Evolutionary conservation across 2,888 invertebrate genomes (phyloP), one percentile per base, ranked within the genome.

Genomic region (Diogma glabrata): DNA sequence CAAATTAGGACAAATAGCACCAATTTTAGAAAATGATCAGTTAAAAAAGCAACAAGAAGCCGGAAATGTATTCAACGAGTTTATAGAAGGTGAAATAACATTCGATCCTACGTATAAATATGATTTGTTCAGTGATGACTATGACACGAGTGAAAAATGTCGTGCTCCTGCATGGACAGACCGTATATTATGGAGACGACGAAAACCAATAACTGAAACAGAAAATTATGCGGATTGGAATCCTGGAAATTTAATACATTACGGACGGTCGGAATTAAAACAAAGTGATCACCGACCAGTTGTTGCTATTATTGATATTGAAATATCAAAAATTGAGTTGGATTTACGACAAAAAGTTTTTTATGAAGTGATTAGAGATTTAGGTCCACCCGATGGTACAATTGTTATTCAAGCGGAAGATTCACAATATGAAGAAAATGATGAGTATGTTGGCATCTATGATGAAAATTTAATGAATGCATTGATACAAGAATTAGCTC

Each of bases 101-200:
- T 99, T 99, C 67, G 80, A 89, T 12, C 99, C 99, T 1, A 99
- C 99, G 0, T 99, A 99, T 69, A 99, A 99, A 67, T 99, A 99
- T 66, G 99, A 99, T 73, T 73, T 96, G 51, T 97, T 97, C 67
- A 95, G 94, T 61, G 94, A 97, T 67, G 96, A 97, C 70, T 99
- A 96, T 66, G 99, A 99, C 67, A 97, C 99, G 0, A 96, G 96
- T 64, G 99, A 99, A 67, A 99, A 99, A 71, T 84, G 86, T 64
- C 79, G 97, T 53, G 88, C 92, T 1, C 99, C 99, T 0, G 97
- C 99, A 4, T 99, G 95, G 95, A 99, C 99, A 0, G 99, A 99
- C 70, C 76, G 99, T 55, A 79, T 99, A n/a, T 72, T 99, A 52
- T 97, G 95, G 92, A 84, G 87, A 64, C 78, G 90, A 53, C 75